Conservation (phyloP, 92 coral and sea anemone genomes). For the Umimayanthus chanpuru region DNA sequence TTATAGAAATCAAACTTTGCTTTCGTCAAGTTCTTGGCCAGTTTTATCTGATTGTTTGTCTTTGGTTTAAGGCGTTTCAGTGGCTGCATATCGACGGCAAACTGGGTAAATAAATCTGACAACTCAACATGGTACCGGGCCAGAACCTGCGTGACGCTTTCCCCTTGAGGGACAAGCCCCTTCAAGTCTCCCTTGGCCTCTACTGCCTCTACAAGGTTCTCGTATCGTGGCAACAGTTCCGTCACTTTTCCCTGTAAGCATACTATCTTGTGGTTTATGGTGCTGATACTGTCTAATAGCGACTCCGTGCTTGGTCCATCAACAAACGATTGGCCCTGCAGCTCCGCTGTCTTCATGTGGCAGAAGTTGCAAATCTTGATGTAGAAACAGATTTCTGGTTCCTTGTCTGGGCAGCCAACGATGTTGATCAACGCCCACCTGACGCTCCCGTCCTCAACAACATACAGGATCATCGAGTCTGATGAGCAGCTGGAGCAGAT, state of each 20-base stretch:
- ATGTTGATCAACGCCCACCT: slow-evolving; percentile 88
- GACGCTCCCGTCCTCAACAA: slow-evolving; percentile 52
- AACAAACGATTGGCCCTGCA: slow-evolving; percentile 70
- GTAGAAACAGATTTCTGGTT: slow-evolving; percentile 79
- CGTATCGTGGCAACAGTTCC: slow-evolving; percentile 77
- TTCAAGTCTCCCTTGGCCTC: slow-evolving; percentile 84
- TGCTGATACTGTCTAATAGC: slow-evolving; percentile 69
- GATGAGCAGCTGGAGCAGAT: slow-evolving; percentile 84
- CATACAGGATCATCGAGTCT: slow-evolving; percentile 82
- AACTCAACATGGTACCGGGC: slow-evolving; percentile 92
- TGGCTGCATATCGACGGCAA: slow-evolving; percentile 95
- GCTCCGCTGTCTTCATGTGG: slow-evolving; percentile 74
- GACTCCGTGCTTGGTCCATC: slow-evolving; percentile 68
- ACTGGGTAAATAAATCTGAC: slow-evolving; percentile 96
- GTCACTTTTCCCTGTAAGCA: slow-evolving; percentile 68
- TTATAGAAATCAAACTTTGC: slow-evolving; percentile 81
- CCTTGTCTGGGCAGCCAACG: slow-evolving; percentile 90
- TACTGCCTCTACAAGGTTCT: slow-evolving; percentile 86
- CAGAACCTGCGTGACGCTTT: slow-evolving; percentile 82
- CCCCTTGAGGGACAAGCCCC: slow-evolving; percentile 69
- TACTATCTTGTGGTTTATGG: slow-evolving; percentile 61
- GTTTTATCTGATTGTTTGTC: slow-evolving; percentile 85
- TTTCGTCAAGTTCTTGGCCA: slow-evolving; percentile 79
- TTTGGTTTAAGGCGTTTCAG: slow-evolving; percentile 82
- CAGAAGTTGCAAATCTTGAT: slow-evolving; percentile 81